Evolutionary conservation across 2,888 invertebrate species (phyloP).

Genomic region (Helicoverpa assulta): DNA sequence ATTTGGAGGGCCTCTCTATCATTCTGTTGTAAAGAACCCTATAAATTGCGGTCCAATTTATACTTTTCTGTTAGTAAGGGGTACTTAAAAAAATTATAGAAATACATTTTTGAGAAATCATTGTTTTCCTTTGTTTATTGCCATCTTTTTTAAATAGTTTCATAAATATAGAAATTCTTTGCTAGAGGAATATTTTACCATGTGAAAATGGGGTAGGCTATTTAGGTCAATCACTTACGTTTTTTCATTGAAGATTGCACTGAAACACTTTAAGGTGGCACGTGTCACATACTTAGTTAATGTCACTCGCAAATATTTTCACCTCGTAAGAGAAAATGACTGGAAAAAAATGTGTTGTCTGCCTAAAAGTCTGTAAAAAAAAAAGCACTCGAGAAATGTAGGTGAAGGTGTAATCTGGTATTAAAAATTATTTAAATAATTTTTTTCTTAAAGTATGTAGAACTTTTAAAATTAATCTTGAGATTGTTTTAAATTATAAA

Average conservation of each 20-base stretch:
- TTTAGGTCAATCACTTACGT: conserved; percentile 7
- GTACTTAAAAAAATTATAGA: conserved; percentile 8
- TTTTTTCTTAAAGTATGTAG: too few relatives aligned
- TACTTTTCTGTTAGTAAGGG: conserved; percentile 35
- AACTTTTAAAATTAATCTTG: too few relatives aligned
- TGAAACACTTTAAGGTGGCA: conserved; percentile 15
- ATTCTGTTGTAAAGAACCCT: conserved; percentile 48
- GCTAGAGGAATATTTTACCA: not conserved
- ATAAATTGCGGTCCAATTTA: conserved; percentile 50
- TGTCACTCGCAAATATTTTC: conserved; percentile 22
- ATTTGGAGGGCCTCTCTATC: conserved; percentile 53
- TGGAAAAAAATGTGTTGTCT: conserved; percentile 2
- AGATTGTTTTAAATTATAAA: too few relatives aligned
- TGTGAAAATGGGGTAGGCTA: not conserved
- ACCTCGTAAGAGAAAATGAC: conserved; percentile 3
- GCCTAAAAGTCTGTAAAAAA: not conserved
- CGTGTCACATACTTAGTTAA: conserved; percentile 21
- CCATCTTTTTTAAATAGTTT: too few relatives aligned
- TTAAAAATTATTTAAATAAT: too few relatives aligned
- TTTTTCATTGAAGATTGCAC: conserved; percentile 9
- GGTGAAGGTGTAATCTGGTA: too few relatives aligned
- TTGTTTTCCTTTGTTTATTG: not conserved
- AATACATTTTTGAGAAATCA: not conserved
- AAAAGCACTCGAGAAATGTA: not conserved
- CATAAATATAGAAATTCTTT: not conserved